Conservation (phyloP, 2,888 invertebrate species). For the Phyllotreta cruciferae region DNA sequence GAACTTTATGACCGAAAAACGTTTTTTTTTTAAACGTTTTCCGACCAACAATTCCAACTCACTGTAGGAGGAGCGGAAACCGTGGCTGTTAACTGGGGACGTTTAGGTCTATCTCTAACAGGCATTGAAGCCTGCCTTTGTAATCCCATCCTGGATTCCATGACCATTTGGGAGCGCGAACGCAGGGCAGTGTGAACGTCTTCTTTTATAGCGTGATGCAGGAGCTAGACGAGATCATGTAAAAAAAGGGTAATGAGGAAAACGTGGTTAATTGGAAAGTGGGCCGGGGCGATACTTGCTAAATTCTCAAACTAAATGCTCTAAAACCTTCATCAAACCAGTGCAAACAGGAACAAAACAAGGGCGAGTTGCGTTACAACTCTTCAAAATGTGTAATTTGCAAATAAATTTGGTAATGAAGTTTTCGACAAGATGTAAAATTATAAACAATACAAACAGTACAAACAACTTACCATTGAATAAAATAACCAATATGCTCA, state of each 20-base stretch:
- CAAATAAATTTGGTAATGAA: no score
- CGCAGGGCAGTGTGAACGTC: constrained; percentile 68
- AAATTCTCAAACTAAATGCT: no score
- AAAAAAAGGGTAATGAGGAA: not conserved
- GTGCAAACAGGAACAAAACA: not conserved
- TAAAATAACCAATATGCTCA: not conserved
- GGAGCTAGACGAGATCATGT: constrained; percentile 65
- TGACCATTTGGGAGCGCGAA: constrained; percentile 43
- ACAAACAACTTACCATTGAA: no score
- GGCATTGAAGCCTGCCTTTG: constrained; percentile 56
- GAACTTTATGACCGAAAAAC: not conserved
- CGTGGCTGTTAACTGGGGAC: constrained; percentile 61
- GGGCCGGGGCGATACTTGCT: no score
- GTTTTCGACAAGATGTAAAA: no score
- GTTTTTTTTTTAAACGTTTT: constrained; percentile 1
- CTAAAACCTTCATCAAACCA: not conserved
- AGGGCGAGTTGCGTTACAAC: not conserved
- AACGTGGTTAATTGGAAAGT: not conserved
- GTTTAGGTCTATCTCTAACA: constrained; percentile 61
- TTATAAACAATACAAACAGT: no score
- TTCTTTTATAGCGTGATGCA: constrained; percentile 80
- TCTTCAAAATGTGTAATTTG: no score
- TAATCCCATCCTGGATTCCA: constrained; percentile 34
- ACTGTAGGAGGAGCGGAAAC: constrained; percentile 58
- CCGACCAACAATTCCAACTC: constrained; percentile 52